Evolutionary conservation across 2,113 vertebrate species (phyloP).

Genomic region (Furnarius figulus): DNA sequence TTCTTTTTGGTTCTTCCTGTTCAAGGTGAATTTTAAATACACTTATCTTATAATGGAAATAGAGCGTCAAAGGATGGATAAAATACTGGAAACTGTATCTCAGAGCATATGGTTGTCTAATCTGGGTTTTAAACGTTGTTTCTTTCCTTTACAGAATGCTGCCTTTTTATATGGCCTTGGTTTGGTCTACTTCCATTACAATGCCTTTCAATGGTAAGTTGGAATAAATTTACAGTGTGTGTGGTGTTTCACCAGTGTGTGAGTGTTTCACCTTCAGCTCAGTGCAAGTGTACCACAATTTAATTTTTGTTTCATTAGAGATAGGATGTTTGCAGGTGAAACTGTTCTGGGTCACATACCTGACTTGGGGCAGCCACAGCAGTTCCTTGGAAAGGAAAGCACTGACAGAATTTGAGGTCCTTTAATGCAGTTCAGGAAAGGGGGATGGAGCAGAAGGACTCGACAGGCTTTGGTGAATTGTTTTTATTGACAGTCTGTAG

Average conservation of each 20-base stretch:
- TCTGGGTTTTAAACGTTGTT: constrained; percentile 4
- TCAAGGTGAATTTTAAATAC: neutral
- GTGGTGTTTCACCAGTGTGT: neutral
- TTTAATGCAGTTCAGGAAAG: accelerated
- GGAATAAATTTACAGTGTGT: neutral
- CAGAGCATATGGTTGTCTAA: neutral
- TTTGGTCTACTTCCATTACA: constrained; percentile 99
- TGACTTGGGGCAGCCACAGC: neutral
- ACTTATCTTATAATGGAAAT: neutral
- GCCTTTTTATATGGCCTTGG: constrained; percentile 99
- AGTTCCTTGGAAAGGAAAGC: neutral
- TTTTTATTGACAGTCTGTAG: neutral
- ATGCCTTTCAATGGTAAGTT: constrained; percentile 99
- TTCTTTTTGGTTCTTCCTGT: neutral
- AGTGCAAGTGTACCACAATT: neutral
- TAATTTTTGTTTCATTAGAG: neutral
- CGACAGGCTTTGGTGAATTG: neutral
- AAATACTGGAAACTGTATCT: neutral
- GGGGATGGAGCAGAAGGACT: neutral
- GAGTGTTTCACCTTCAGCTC: neutral
- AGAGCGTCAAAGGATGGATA: neutral
- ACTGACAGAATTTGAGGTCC: neutral
- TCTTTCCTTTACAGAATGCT: constrained; percentile 89
- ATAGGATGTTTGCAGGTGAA: neutral
- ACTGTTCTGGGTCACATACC: neutral